phyloP scores from a whole-genome alignment of 2,113 vertebrate species.

The Cyprinodon tularosa region DNA sequence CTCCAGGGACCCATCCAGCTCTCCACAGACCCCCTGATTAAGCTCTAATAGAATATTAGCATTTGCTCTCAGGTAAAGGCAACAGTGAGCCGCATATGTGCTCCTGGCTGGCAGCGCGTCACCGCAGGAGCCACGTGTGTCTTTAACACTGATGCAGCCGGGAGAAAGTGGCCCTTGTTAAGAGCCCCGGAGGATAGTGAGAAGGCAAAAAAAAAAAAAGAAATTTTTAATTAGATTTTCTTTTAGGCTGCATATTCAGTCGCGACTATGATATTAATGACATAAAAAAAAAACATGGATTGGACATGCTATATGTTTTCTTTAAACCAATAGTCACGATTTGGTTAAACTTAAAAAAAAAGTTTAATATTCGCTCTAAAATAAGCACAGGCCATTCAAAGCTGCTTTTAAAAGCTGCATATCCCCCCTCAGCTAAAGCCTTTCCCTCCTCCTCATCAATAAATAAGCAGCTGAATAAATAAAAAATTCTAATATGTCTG shows the following conservation, averaged over 20 bases:
- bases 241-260: constrained; percentile 27
- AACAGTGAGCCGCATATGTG: constrained; percentile 71
- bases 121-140: constrained; percentile 69
- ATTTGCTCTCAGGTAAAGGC: constrained; percentile 85
- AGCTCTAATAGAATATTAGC: constrained; percentile 90
- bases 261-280: constrained; percentile 2
- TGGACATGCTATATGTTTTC: not conserved
- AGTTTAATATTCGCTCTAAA: constrained; percentile 9
- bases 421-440: constrained; percentile 66
- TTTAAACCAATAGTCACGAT: constrained; percentile 28
- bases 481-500: constrained; percentile 67
- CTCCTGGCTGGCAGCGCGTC: constrained; percentile 65
- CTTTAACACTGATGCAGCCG: constrained; percentile 61
- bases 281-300: not conserved
- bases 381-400: constrained; percentile 20
- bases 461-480: constrained; percentile 75
- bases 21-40: constrained; percentile 85
- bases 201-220: constrained; percentile 6
- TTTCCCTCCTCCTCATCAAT: constrained; percentile 74
- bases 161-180: constrained; percentile 19
- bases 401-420: constrained; percentile 42
- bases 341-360: not conserved
- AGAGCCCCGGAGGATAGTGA: constrained; percentile 47
- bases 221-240: constrained; percentile 24
- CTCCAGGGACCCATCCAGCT: constrained; percentile 84